Evolutionary conservation across 2,797 vertebrate species (phyloP), one percentile per base, ranked within the genome.

Genomic region (Chrysolophus pictus): DNA sequence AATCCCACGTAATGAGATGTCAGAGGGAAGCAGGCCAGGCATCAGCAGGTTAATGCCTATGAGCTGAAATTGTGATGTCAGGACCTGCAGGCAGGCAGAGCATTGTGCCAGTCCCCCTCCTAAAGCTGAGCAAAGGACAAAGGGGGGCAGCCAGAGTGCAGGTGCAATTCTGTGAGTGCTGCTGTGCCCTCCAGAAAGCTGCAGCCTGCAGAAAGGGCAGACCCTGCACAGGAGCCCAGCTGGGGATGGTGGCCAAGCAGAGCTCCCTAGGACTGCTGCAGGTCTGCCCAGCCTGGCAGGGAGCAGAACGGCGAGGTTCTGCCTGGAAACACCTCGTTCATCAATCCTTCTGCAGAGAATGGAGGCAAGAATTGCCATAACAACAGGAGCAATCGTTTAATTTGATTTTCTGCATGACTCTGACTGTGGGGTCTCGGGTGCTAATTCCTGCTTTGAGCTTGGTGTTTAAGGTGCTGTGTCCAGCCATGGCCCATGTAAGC

Each of bases 341-440:
- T 94, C 94, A 84, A 11, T 84, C 83, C 62, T 60, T 74, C 70
- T 5, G 88, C 90, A 59, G 86, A 60, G 87, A 5, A 81, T 63
- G 90, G 90, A 91, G 80, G 83, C 90, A 95, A 91, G 90, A 94
- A 96, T 95, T 95, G 93, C 95, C 94, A 95, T 96, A 96, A 96
- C 95, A 95, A 95, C 95, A 86, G 91, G 80, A 1, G 44, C 15
- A 7, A 95, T 93, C 67, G 16, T 81, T 95, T 90, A 84, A 93
- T 94, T 96, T 95, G 94, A 95, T 95, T 96, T 96, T 93, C 94
- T 95, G 93, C 93, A n/a, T 88, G 93, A 86, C 80, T 95, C 93
- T 14, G 86, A 84, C 83, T 83, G 59, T 0, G 12, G 88, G 93
- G 91, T 62, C 90, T 84, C 1, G 9, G 55, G 83, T 2, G 0